Conservation (phyloP, 2,113 vertebrate genomes). For the Cheirogaleus medius region DNA sequence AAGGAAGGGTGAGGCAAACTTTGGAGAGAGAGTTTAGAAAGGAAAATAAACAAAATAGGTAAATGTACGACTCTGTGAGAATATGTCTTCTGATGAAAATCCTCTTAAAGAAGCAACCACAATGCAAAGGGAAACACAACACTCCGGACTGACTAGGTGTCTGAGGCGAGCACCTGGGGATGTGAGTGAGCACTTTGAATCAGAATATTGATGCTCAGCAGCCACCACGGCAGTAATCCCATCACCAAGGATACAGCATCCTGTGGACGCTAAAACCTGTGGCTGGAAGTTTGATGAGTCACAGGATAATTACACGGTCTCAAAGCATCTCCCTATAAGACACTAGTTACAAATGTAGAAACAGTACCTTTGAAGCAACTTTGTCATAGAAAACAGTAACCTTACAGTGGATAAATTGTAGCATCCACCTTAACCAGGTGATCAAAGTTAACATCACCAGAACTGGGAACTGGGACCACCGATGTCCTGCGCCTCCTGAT, state of each 20-base stretch:
- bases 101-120: neutral
- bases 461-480: no score
- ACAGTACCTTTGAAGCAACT: neutral
- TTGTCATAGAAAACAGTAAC: neutral
- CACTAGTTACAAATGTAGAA: neutral
- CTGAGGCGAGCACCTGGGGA: rapidly evolving
- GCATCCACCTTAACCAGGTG: no score
- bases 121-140: neutral
- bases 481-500: neutral
- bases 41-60: neutral
- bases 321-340: neutral
- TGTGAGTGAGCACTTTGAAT: neutral
- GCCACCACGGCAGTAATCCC: neutral
- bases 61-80: neutral
- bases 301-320: neutral
- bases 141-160: rapidly evolving
- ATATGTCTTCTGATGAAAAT: neutral
- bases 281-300: neutral
- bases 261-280: rapidly evolving
- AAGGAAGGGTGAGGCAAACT: rapidly evolving
- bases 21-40: neutral
- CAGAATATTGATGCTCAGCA: neutral
- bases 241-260: rapidly evolving
- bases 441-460: neutral
- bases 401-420: neutral